A percentile compares a stretch with the other conserved stretches of the same genome.
These are phyloP conservation scores for Atrina japonica DNA, from an alignment of 2,888 invertebrate genomes.

Conservation along the genomic window DNA sequence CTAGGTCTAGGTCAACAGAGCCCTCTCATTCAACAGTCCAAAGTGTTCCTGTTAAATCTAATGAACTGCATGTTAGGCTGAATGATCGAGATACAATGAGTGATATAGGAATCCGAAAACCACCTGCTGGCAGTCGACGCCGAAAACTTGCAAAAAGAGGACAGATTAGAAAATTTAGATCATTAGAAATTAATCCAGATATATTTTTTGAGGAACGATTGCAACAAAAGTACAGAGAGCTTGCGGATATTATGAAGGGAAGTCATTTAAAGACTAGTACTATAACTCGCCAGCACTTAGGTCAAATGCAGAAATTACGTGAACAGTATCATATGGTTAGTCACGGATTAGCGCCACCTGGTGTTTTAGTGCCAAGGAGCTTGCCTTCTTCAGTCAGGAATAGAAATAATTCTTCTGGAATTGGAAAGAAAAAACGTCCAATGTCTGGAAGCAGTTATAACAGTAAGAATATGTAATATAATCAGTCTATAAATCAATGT, in stretches of 20 bases:
- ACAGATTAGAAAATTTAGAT: slow-evolving; percentile 53
- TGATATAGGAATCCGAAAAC: slow-evolving; percentile 29
- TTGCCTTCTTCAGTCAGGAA: slow-evolving; percentile 52
- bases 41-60: slow-evolving; percentile 23
- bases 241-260: slow-evolving; percentile 61
- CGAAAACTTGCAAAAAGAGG: slow-evolving; percentile 50
- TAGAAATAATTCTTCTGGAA: background rate
- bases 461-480: slow-evolving; percentile 28
- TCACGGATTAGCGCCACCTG: slow-evolving; percentile 58
- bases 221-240: slow-evolving; percentile 68
- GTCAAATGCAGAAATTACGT: slow-evolving; percentile 64
- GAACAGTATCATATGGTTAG: slow-evolving; percentile 60
- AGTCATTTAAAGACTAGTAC: slow-evolving; percentile 57
- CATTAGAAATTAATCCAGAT: slow-evolving; percentile 59
- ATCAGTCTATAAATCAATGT: no score
- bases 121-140: slow-evolving; percentile 31
- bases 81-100: slow-evolving; percentile 22
- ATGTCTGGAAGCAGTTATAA: slow-evolving; percentile 29
- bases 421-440: slow-evolving; percentile 2
- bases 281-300: slow-evolving; percentile 57
- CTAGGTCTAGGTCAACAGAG: slow-evolving; percentile 15
- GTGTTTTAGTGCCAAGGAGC: slow-evolving; percentile 59
- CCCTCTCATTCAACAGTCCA: slow-evolving; percentile 31
- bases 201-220: slow-evolving; percentile 61
- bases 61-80: background rate